Evolutionary conservation across 2,113 vertebrate species (phyloP).

Genomic region (Centrocercus urophasianus): DNA sequence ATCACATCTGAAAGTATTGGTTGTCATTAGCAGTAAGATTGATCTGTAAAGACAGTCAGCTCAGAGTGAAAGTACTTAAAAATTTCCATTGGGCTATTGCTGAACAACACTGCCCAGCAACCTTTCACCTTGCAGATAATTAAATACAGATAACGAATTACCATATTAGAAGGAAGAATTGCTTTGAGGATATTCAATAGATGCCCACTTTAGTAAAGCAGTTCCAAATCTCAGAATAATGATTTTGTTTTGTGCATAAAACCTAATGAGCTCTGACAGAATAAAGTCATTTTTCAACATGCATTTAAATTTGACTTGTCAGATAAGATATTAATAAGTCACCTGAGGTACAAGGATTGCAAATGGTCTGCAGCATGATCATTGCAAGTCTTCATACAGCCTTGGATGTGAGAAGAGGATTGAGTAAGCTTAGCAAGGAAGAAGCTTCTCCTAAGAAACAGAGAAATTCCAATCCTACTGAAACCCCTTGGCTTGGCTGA

Average conservation of each 20-base stretch:
- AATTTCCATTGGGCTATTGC: slow-evolving; percentile 75
- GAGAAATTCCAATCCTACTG: neutral
- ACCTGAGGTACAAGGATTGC: slow-evolving; percentile 26
- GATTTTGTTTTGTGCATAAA: slow-evolving; percentile 70
- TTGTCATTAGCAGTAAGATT: slow-evolving; percentile 86
- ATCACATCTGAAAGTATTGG: slow-evolving; percentile 91
- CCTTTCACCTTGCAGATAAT: slow-evolving; percentile 83
- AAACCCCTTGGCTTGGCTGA: neutral
- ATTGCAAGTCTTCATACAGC: neutral
- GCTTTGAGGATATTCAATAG: slow-evolving; percentile 70
- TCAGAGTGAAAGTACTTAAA: slow-evolving; percentile 75
- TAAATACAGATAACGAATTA: slow-evolving; percentile 84
- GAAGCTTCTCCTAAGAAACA: neutral
- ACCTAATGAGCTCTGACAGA: slow-evolving; percentile 53
- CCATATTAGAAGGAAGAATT: slow-evolving; percentile 78
- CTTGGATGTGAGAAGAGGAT: neutral
- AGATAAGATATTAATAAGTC: slow-evolving; percentile 24
- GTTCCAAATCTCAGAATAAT: slow-evolving; percentile 71
- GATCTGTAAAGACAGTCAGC: slow-evolving; percentile 80
- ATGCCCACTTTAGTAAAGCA: slow-evolving; percentile 69
- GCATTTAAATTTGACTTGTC: slow-evolving; percentile 15
- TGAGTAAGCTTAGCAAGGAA: neutral
- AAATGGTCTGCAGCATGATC: neutral
- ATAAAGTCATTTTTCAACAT: slow-evolving; percentile 35
- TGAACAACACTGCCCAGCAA: slow-evolving; percentile 74